These are phyloP conservation scores for Trinectes maculatus DNA, from an alignment of 2,113 vertebrate species.

Conservation along the genomic window DNA sequence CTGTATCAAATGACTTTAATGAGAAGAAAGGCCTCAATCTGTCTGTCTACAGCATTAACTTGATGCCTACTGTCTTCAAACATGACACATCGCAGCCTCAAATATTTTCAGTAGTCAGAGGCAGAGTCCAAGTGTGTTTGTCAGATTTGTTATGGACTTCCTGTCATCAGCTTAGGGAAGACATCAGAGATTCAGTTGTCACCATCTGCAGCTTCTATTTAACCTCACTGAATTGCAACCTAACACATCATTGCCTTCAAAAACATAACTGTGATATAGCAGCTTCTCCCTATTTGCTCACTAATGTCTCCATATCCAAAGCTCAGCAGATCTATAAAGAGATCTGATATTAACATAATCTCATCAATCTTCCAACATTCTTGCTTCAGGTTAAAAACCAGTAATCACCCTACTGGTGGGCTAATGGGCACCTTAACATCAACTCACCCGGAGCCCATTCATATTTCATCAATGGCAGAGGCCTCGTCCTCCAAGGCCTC, in stretches of 20 bases:
- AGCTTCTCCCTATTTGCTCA: constrained; percentile 7
- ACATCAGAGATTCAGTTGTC: constrained; percentile 10
- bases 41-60: constrained; percentile 37
- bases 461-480: constrained; percentile 74
- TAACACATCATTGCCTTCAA: constrained; percentile 4
- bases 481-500: constrained; percentile 12
- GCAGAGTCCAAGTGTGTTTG: constrained; percentile 29
- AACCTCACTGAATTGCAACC: neutral
- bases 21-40: constrained; percentile 45
- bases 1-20: constrained; percentile 67
- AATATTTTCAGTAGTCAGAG: constrained; percentile 7
- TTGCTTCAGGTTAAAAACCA: constrained; percentile 62
- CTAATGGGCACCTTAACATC: constrained; percentile 53
- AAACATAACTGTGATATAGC: constrained; percentile 3
- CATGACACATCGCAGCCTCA: constrained; percentile 38
- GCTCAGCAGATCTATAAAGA: constrained; percentile 36
- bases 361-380: constrained; percentile 52
- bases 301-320: constrained; percentile 28
- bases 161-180: neutral
- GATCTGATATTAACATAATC: constrained; percentile 49
- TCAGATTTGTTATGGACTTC: constrained; percentile 21
- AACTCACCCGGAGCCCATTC: constrained; percentile 59
- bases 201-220: neutral
- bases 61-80: constrained; percentile 12
- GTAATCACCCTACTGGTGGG: constrained; percentile 60